Evolutionary conservation across 1,140 invertebrate genomes (phyloP).

Genomic region (Campoletis sonorensis): DNA sequence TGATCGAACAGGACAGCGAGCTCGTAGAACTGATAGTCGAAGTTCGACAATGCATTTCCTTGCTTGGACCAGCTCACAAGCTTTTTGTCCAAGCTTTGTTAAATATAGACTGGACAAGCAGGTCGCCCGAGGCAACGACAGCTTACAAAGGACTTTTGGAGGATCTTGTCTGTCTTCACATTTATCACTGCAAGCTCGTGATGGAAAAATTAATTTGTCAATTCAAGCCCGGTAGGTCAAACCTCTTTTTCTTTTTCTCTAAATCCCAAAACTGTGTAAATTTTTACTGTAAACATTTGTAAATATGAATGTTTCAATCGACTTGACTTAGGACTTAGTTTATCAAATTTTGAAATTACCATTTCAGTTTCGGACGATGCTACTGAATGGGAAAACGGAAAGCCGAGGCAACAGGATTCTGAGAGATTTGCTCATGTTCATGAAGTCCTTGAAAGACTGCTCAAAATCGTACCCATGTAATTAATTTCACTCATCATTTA

Average conservation of each 20-base stretch:
- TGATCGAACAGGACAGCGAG: constrained; percentile 77
- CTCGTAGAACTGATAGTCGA: constrained; percentile 77
- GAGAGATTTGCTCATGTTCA: constrained; percentile 78
- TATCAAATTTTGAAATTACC: constrained; percentile 39
- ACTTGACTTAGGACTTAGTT: background rate
- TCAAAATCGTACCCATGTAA: constrained; percentile 82
- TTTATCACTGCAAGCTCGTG: constrained; percentile 79
- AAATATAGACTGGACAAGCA: constrained; percentile 78
- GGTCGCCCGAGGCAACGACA: constrained; percentile 72
- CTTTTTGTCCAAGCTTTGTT: constrained; percentile 81
- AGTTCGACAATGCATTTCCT: constrained; percentile 78
- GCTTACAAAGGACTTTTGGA: constrained; percentile 80
- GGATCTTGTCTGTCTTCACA: constrained; percentile 81
- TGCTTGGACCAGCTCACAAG: constrained; percentile 77
- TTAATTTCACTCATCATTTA: constrained; percentile 51
- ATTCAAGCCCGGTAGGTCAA: constrained; percentile 77
- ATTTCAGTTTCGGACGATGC: constrained; percentile 61
- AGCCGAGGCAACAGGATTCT: constrained; percentile 72
- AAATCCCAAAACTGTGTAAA: background rate
- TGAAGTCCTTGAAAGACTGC: constrained; percentile 76
- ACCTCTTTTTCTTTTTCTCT: too few relatives aligned
- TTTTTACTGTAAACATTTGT: constrained; percentile 59
- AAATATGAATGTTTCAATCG: constrained; percentile 45
- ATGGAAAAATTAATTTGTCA: constrained; percentile 78
- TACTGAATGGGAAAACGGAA: constrained; percentile 71